phyloP scores from a whole-genome alignment of 2,888 invertebrate species.

The Drosophila colorata region DNA sequence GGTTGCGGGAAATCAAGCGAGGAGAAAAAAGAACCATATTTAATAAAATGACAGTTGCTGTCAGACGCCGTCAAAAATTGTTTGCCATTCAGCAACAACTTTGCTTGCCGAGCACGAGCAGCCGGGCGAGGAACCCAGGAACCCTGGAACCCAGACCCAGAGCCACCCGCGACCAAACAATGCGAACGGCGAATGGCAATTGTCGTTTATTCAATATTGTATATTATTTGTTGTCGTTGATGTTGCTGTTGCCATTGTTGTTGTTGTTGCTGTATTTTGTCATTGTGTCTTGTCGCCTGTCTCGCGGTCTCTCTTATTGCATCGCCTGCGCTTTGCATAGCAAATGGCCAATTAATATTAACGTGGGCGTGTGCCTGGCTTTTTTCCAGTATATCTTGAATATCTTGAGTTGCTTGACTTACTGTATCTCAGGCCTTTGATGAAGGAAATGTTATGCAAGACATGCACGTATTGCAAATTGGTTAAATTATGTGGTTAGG shows the following conservation, averaged over 20 bases:
- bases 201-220: slow-evolving; percentile 74
- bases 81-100: slow-evolving; percentile 62
- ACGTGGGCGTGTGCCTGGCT: slow-evolving; percentile 71
- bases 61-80: slow-evolving; percentile 79
- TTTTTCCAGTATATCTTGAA: slow-evolving; percentile 36
- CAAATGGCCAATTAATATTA: slow-evolving; percentile 79
- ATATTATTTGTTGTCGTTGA: slow-evolving; percentile 47
- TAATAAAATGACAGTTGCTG: slow-evolving; percentile 81
- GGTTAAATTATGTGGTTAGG: slow-evolving; percentile 61
- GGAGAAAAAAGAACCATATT: slow-evolving; percentile 73
- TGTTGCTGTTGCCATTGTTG: slow-evolving; percentile 39
- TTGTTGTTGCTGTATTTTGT: slow-evolving; percentile 64
- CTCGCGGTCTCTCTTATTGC: slow-evolving; percentile 62
- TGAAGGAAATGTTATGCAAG: slow-evolving; percentile 79
- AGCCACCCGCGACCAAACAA: slow-evolving; percentile 51
- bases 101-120: slow-evolving; percentile 74
- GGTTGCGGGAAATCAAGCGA: slow-evolving; percentile 41
- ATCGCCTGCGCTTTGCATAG: slow-evolving; percentile 63
- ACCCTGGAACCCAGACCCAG: slow-evolving; percentile 15
- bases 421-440: slow-evolving; percentile 35
- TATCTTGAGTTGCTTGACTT: slow-evolving; percentile 38
- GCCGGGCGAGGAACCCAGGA: slow-evolving; percentile 13
- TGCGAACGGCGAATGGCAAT: slow-evolving; percentile 66
- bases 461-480: slow-evolving; percentile 71
- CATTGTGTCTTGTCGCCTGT: slow-evolving; percentile 80